Evolutionary conservation across 1,140 invertebrate genomes (phyloP).

Genomic region (Arctopsyche grandis): DNA sequence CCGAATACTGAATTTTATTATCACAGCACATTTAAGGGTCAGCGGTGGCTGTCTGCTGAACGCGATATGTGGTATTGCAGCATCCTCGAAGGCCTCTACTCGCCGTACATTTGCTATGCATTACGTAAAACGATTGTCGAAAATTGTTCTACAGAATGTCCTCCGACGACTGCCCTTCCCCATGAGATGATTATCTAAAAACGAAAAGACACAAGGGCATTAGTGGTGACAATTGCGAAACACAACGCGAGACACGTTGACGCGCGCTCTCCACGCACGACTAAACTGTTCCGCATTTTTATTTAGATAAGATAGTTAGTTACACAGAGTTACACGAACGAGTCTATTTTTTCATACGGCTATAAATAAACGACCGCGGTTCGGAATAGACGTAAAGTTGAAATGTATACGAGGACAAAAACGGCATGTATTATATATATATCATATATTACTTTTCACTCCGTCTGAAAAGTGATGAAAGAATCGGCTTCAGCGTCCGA

Average conservation of each 20-base stretch:
- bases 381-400: slow-evolving; percentile 3
- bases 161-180: background rate
- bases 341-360: background rate
- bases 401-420: background rate
- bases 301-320: background rate
- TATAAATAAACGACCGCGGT: background rate
- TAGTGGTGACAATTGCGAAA: background rate
- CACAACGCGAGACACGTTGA: background rate
- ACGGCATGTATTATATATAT: background rate
- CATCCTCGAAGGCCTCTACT: slow-evolving; percentile 30
- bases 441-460: too few species aligned
- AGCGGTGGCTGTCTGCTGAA: slow-evolving; percentile 25
- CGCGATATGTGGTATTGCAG: slow-evolving; percentile 38
- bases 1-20: slow-evolving; percentile 47
- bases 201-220: background rate
- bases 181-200: slow-evolving; percentile 30
- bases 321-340: background rate
- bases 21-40: slow-evolving; percentile 49
- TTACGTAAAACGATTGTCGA: slow-evolving; percentile 33
- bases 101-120: background rate
- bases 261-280: background rate
- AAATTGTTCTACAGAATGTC: background rate
- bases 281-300: background rate
- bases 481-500: too few species aligned
- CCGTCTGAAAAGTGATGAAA: background rate